A percentile compares a stretch with the other conserved stretches of the same genome.
These are phyloP conservation scores for Oscarella lobularis DNA, from an alignment of 37 sponge, comb jelly and placozoan genomes.

Conservation along the genomic window DNA sequence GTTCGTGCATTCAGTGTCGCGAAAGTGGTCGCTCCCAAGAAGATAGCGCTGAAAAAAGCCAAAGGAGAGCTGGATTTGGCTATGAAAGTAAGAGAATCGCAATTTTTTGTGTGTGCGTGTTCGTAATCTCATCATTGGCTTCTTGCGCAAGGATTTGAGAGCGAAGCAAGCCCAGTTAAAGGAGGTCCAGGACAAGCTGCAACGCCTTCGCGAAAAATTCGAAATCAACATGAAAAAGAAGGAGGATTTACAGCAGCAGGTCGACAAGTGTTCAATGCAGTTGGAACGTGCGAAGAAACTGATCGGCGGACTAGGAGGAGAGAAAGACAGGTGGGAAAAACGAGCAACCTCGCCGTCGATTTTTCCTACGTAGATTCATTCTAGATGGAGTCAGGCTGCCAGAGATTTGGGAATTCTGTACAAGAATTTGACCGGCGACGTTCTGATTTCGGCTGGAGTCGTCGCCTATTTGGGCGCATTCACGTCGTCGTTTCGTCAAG, in stretches of 20 bases:
- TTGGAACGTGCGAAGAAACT: slow-evolving; percentile 88
- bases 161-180: slow-evolving; percentile 66
- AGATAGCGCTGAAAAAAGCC: slow-evolving; percentile 74
- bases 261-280: slow-evolving; percentile 69
- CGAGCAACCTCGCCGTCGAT: no score
- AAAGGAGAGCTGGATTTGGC: slow-evolving; percentile 78
- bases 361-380: no score
- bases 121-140: background rate
- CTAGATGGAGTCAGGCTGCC: slow-evolving; percentile 74
- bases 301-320: slow-evolving; percentile 97
- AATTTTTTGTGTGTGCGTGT: background rate
- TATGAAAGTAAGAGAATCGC: slow-evolving; percentile 42
- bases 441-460: slow-evolving; percentile 76
- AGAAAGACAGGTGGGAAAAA: slow-evolving; percentile 44
- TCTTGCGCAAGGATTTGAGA: slow-evolving; percentile 35
- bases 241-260: slow-evolving; percentile 65
- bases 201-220: slow-evolving; percentile 66
- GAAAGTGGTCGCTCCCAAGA: slow-evolving; percentile 93
- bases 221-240: slow-evolving; percentile 85
- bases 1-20: slow-evolving; percentile 49
- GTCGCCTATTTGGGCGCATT: slow-evolving; percentile 94
- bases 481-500: slow-evolving; percentile 80
- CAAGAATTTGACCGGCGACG: slow-evolving; percentile 86
- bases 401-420: slow-evolving; percentile 46
- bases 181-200: slow-evolving; percentile 83